Conservation (phyloP, 2,113 vertebrate genomes). For the Phodopus roborovskii region DNA sequence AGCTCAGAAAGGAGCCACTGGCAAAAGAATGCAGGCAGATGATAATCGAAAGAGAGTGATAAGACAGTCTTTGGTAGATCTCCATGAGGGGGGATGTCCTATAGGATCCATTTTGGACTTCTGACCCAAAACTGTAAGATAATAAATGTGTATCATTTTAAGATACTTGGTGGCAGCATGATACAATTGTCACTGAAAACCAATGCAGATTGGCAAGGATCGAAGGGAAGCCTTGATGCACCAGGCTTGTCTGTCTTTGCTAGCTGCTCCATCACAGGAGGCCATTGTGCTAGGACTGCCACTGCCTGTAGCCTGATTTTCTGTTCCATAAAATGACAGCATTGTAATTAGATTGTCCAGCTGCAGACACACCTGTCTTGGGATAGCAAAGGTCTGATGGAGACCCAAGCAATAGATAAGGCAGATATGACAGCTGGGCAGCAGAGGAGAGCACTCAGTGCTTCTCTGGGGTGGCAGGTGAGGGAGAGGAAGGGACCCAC, state of each 20-base stretch:
- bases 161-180: not conserved
- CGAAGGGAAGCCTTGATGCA: not conserved
- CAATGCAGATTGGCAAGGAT: not conserved
- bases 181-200: not conserved
- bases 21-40: not conserved
- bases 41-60: not conserved
- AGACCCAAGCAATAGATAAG: not conserved
- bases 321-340: not conserved
- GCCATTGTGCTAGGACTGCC: not conserved
- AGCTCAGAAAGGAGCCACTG: not conserved
- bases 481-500: not conserved
- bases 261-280: not conserved
- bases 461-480: not conserved
- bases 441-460: not conserved
- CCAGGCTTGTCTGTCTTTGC: not conserved
- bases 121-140: not conserved
- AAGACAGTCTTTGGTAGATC: not conserved
- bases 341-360: not conserved
- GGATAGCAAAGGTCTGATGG: not conserved
- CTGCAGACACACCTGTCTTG: not conserved
- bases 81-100: not conserved
- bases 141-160: not conserved
- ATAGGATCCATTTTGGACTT: not conserved
- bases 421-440: not conserved
- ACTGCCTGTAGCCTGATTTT: not conserved